These are phyloP conservation scores for Rapana venosa DNA, from an alignment of 2,888 invertebrate species.

Conservation along the genomic window DNA sequence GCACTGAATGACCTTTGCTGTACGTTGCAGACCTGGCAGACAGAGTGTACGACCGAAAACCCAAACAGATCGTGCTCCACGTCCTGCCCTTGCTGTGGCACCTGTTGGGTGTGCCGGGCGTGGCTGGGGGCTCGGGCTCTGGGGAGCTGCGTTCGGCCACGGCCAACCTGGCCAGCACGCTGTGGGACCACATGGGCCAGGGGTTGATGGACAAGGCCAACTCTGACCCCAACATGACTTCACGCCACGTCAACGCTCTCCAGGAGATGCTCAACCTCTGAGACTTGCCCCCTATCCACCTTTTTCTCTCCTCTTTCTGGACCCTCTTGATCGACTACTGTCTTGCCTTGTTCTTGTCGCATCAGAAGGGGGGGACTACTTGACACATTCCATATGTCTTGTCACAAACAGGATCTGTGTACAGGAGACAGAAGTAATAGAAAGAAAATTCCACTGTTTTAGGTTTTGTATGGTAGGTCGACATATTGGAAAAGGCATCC, in stretches of 20 bases:
- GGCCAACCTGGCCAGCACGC: constrained; percentile 59
- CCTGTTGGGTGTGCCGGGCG: constrained; percentile 64
- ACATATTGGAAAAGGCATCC: no score
- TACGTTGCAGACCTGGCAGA: constrained; percentile 67
- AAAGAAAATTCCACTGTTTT: no score
- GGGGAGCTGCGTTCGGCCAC: constrained; percentile 69
- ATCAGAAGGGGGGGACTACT: background rate
- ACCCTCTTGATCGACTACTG: background rate
- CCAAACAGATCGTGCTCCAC: constrained; percentile 75
- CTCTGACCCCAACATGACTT: constrained; percentile 64
- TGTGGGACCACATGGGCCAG: constrained; percentile 70
- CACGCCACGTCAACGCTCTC: constrained; percentile 67
- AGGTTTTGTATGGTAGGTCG: no score
- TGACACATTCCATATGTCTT: background rate
- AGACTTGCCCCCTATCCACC: background rate
- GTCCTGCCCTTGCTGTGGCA: constrained; percentile 77
- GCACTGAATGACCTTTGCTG: background rate
- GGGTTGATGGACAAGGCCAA: constrained; percentile 67
- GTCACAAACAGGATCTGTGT: background rate
- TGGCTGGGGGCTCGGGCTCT: constrained; percentile 67
- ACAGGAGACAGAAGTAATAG: no score
- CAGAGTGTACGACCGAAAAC: constrained; percentile 72
- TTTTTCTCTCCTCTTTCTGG: background rate
- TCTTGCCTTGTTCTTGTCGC: constrained; percentile 8
- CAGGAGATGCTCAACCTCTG: constrained; percentile 54